Evolutionary conservation across 2,113 vertebrate species (phyloP).

Genomic region (Martes martes): DNA sequence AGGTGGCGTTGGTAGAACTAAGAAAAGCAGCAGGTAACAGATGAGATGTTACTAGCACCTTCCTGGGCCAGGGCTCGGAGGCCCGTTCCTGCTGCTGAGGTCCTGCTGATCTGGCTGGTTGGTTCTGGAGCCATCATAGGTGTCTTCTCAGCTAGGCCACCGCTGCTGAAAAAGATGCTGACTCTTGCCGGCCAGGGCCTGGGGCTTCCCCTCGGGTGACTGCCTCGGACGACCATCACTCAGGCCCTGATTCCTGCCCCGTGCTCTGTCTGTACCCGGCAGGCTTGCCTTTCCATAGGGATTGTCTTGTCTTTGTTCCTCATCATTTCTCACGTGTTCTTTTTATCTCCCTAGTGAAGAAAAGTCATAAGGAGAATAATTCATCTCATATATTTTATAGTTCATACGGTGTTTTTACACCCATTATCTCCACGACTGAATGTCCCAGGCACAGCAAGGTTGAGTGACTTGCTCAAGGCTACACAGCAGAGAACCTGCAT

Average conservation of each 20-base stretch:
- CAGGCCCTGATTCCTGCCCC: rapidly evolving
- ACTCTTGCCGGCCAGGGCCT: background rate
- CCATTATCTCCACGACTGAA: background rate
- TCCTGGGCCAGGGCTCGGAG: background rate
- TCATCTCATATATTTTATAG: background rate
- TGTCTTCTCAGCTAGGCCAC: background rate
- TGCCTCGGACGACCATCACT: rapidly evolving
- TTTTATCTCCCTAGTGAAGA: background rate
- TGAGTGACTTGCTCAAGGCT: background rate
- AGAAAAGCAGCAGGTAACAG: no score
- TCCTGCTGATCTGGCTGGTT: background rate
- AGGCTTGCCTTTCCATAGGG: background rate
- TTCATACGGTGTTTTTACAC: background rate
- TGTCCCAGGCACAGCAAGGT: background rate
- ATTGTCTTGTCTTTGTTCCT: background rate
- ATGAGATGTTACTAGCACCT: background rate
- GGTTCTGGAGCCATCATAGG: background rate
- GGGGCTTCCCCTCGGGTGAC: no score
- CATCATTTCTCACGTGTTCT: background rate
- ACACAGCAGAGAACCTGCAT: background rate
- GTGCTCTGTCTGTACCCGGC: background rate
- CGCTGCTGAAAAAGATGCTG: background rate
- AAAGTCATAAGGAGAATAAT: constrained; percentile 30
- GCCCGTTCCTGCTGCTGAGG: background rate
- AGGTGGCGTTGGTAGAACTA: background rate